Evolutionary conservation across 2,888 invertebrate genomes (phyloP).

Genomic region (Steinernema carpocapsae): DNA sequence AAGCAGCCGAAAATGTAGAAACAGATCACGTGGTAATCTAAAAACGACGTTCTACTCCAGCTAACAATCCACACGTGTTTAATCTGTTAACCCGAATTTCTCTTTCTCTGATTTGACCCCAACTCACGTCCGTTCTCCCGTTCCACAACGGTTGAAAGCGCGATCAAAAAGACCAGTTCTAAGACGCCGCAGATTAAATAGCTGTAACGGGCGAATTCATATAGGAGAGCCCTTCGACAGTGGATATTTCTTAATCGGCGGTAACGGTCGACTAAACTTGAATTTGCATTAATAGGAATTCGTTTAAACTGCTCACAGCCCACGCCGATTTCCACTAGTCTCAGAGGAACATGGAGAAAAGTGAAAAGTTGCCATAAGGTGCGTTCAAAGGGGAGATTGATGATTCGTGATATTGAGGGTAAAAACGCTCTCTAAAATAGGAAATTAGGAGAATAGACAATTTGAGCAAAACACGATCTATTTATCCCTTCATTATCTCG

Average conservation of each 20-base stretch:
- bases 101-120: too few species aligned
- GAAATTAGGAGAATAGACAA: too few species aligned
- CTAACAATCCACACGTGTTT: too few species aligned
- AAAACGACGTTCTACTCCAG: conserved; percentile 36
- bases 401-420: conserved; percentile 67
- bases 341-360: conserved; percentile 66
- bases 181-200: conserved; percentile 61
- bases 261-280: conserved; percentile 64
- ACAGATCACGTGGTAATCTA: conserved; percentile 67
- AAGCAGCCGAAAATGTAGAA: conserved; percentile 67
- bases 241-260: conserved; percentile 62
- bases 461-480: neutral
- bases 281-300: neutral
- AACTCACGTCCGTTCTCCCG: conserved; percentile 64
- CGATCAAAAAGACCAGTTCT: conserved; percentile 72
- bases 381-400: conserved; percentile 67
- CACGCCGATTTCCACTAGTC: conserved; percentile 63
- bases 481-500: too few species aligned
- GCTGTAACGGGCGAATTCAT: conserved; percentile 54
- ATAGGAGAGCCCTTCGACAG: conserved; percentile 59
- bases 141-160: conserved; percentile 66
- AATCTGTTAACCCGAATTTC: too few species aligned
- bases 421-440: conserved; percentile 36
- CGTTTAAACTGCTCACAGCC: too few species aligned
- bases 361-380: conserved; percentile 67